A percentile compares a stretch with the other conserved stretches of the same genome.
Conservation (phyloP, 2,797 vertebrate genomes). For the Cyclura pinguis region DNA sequence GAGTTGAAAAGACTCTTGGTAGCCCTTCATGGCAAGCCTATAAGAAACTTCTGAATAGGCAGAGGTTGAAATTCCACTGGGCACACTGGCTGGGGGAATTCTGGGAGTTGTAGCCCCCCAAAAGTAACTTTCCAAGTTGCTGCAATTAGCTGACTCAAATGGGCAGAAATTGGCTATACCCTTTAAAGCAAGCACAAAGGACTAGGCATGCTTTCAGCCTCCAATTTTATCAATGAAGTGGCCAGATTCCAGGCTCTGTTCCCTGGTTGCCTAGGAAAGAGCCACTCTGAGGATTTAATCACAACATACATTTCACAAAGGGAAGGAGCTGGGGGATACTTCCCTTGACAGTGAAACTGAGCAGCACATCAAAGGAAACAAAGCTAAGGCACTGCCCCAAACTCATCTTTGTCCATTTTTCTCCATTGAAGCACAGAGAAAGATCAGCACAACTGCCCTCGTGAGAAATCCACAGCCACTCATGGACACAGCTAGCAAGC, state of each 20-base stretch:
- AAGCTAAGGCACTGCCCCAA: neutral
- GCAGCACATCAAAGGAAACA: constrained; percentile 61
- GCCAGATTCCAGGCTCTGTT: constrained; percentile 80
- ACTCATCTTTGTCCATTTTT: constrained; percentile 6
- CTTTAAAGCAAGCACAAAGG: constrained; percentile 76
- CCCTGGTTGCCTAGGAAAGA: constrained; percentile 79
- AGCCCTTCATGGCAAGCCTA: constrained; percentile 35
- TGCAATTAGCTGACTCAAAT: constrained; percentile 36
- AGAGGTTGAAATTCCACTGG: too few relatives aligned
- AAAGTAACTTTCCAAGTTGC: neutral
- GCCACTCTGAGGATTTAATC: constrained; percentile 74
- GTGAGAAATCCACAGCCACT: neutral
- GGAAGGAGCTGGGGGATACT: constrained; percentile 51
- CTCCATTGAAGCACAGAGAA: constrained; percentile 4
- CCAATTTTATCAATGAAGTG: constrained; percentile 80
- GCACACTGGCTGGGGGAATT: too few relatives aligned
- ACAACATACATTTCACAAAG: constrained; percentile 63
- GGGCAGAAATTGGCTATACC: constrained; percentile 36
- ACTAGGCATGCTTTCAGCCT: constrained; percentile 65
- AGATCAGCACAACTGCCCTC: constrained; percentile 20
- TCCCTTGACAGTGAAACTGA: constrained; percentile 37
- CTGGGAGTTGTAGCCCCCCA: too few relatives aligned
- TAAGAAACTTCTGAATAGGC: neutral
- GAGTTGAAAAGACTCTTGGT: constrained; percentile 55
- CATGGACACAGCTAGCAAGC: neutral